These are phyloP conservation scores for Artemia sinica DNA, from an alignment of 2,888 invertebrate genomes.

Conservation along the genomic window DNA sequence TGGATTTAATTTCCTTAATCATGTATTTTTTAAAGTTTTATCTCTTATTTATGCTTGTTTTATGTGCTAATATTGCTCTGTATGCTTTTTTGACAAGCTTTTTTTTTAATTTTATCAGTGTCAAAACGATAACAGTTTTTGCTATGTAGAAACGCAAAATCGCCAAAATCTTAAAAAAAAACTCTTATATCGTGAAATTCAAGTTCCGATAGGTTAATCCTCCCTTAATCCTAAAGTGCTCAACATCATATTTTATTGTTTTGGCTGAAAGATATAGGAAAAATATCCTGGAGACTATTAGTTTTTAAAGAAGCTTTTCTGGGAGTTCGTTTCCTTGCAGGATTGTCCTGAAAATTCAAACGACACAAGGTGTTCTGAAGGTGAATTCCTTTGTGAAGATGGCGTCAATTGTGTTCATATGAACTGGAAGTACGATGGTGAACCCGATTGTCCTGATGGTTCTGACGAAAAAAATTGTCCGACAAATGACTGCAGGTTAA, in stretches of 20 bases:
- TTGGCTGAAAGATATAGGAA: not conserved
- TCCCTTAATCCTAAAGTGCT: too few relatives aligned
- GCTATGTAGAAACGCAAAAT: too few relatives aligned
- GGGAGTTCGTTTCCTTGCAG: not conserved
- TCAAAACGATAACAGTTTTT: too few relatives aligned
- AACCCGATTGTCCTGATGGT: slow-evolving; percentile 62
- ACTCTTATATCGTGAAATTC: too few relatives aligned
- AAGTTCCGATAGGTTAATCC: too few relatives aligned
- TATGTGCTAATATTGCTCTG: too few relatives aligned
- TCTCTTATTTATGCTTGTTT: too few relatives aligned
- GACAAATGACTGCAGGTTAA: slow-evolving; percentile 17
- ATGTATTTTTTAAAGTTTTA: too few relatives aligned
- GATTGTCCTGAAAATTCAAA: slow-evolving; percentile 22
- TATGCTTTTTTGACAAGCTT: too few relatives aligned
- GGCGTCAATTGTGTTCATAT: slow-evolving; percentile 59
- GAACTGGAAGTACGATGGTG: slow-evolving; percentile 36
- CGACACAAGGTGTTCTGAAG: slow-evolving; percentile 42
- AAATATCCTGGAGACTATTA: not conserved
- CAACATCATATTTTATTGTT: not conserved
- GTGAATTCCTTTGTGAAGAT: slow-evolving; percentile 63
- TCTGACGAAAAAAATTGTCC: slow-evolving; percentile 47
- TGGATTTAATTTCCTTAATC: too few relatives aligned
- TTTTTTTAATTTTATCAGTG: too few relatives aligned
- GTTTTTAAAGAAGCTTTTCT: not conserved
- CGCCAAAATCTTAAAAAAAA: too few relatives aligned